Conservation (phyloP, 2,113 vertebrate genomes). For the Vidua chalybeata region DNA sequence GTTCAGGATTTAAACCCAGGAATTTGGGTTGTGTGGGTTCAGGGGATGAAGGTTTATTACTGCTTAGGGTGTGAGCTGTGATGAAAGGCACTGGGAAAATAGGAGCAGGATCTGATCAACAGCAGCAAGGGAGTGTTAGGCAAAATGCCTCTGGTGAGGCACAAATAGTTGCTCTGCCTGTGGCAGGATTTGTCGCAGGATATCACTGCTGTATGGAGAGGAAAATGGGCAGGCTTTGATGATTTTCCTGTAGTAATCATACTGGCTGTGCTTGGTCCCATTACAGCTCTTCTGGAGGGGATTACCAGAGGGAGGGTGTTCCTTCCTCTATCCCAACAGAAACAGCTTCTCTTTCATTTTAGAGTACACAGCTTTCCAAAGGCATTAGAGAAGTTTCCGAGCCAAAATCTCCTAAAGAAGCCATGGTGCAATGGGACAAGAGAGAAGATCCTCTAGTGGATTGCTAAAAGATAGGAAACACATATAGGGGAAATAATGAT, state of each 20-base stretch:
- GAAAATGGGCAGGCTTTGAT: slow-evolving; percentile 6
- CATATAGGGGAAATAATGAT: background rate
- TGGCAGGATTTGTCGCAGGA: slow-evolving; percentile 6
- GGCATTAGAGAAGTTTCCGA: background rate
- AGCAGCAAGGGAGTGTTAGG: background rate
- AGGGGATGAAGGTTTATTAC: background rate
- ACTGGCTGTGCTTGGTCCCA: background rate
- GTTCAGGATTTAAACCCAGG: background rate
- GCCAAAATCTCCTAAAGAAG: background rate
- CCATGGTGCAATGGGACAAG: background rate
- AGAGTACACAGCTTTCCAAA: background rate
- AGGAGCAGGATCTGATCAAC: background rate
- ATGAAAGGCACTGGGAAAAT: background rate
- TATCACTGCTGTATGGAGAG: background rate
- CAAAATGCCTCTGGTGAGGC: background rate
- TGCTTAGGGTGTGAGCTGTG: background rate
- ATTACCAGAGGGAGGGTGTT: background rate
- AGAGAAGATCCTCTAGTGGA: background rate
- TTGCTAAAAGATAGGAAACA: background rate
- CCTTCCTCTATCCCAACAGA: background rate
- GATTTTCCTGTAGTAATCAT: background rate
- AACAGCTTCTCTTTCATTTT: background rate
- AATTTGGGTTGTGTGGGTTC: background rate
- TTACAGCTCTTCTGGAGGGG: background rate
- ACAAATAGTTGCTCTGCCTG: background rate